Conservation (phyloP, 92 coral and sea anemone genomes). For the Meandrina meandrites region DNA sequence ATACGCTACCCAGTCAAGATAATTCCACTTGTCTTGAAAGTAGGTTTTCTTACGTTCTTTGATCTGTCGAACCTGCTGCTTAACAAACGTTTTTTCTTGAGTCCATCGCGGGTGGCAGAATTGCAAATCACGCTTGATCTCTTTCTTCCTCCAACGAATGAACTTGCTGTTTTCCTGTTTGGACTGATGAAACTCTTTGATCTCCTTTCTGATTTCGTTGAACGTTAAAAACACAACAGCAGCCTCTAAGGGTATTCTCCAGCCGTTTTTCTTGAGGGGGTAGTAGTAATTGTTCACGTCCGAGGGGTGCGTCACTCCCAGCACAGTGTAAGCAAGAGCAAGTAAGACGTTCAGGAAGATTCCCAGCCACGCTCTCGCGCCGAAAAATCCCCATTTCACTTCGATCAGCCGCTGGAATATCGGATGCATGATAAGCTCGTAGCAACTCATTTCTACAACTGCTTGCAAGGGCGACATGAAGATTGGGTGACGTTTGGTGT, state of each 20-base stretch:
- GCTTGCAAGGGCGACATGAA: conserved; percentile 58
- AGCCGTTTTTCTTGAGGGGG: conserved; percentile 53
- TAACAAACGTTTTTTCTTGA: conserved; percentile 48
- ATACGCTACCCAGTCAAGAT: conserved; percentile 66
- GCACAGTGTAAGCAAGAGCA: conserved; percentile 56
- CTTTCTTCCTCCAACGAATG: conserved; percentile 55
- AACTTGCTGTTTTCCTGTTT: conserved; percentile 44
- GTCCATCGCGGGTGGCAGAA: conserved; percentile 77
- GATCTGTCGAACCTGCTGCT: conserved; percentile 36
- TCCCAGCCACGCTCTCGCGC: conserved; percentile 54
- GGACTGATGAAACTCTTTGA: conserved; percentile 58
- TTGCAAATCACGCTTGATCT: conserved; percentile 57
- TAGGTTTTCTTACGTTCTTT: conserved; percentile 49
- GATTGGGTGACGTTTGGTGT: conserved; percentile 34
- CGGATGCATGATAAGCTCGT: conserved; percentile 75
- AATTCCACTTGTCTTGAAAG: conserved; percentile 72
- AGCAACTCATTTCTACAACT: conserved; percentile 66
- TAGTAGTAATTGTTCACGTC: conserved; percentile 40
- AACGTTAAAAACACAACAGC: conserved; percentile 51
- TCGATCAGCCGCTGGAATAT: conserved; percentile 73
- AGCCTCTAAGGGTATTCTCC: conserved; percentile 65
- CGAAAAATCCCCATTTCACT: conserved; percentile 67
- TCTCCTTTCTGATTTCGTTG: conserved; percentile 58
- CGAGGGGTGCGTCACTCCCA: conserved; percentile 57
- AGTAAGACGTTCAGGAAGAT: conserved; percentile 61